Conservation (phyloP, 2,888 invertebrate species). For the Noctua comes region DNA sequence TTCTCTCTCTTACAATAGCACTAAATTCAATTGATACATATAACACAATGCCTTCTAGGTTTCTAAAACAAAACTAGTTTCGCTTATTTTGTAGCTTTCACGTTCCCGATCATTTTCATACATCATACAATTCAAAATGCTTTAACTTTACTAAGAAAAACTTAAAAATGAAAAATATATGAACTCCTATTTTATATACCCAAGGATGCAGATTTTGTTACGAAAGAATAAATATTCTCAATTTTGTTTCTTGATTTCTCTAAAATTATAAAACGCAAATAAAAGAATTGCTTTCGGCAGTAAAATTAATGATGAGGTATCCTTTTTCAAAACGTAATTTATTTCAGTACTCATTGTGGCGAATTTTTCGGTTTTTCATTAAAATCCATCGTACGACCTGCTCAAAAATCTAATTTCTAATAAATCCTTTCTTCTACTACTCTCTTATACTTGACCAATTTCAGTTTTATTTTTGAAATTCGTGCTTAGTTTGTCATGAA, state of each 20-base stretch:
- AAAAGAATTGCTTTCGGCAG: neutral
- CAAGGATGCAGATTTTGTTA: neutral
- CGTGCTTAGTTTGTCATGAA: no score
- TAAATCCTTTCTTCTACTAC: neutral
- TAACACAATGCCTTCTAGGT: neutral
- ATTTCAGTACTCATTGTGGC: rapidly evolving
- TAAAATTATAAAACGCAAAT: conserved; percentile 2
- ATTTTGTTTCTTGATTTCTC: neutral
- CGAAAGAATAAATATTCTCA: conserved; percentile 5
- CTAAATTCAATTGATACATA: neutral
- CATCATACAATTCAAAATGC: conserved; percentile 10
- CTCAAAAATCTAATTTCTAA: neutral
- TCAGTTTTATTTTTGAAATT: no score
- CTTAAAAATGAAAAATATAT: neutral
- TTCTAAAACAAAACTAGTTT: conserved; percentile 5
- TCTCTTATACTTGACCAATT: neutral
- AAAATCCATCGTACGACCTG: neutral
- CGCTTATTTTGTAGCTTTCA: neutral
- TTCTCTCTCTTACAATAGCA: neutral
- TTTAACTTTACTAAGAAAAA: neutral
- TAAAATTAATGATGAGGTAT: neutral
- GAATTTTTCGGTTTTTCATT: neutral
- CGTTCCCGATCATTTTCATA: neutral
- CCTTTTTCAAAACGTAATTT: neutral
- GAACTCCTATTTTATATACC: neutral